Conservation (phyloP, 2,888 invertebrate species). For the Eucera pruinosa region DNA sequence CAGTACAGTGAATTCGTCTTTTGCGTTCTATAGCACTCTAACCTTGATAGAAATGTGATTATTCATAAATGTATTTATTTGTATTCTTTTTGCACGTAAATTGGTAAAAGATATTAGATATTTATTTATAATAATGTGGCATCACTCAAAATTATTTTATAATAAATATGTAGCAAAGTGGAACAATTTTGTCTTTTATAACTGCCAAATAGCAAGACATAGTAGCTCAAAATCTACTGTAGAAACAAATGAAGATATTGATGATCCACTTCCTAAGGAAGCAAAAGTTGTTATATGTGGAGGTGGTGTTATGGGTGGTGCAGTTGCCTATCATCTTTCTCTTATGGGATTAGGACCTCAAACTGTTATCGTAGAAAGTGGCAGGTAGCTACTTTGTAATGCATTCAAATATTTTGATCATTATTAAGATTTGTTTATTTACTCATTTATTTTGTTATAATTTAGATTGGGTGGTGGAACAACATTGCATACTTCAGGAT, state of each 20-base stretch:
- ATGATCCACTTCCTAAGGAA: conserved; percentile 84
- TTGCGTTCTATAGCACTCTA: conserved; percentile 12
- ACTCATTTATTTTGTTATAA: background rate
- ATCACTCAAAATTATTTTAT: conserved; percentile 60
- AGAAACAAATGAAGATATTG: conserved; percentile 44
- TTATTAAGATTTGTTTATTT: background rate
- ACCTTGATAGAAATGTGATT: conserved; percentile 12
- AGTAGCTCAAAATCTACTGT: conserved; percentile 37
- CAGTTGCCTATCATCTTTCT: conserved; percentile 95
- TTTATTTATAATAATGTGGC: conserved; percentile 71
- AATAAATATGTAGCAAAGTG: conserved; percentile 39
- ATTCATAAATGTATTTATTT: conserved; percentile 1
- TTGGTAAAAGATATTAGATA: conserved; percentile 6
- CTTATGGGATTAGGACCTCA: conserved; percentile 92
- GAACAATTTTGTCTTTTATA: conserved; percentile 32
- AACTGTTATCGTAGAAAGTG: conserved; percentile 94
- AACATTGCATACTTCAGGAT: conserved; percentile 92
- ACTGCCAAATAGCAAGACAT: conserved; percentile 39
- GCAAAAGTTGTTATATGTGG: conserved; percentile 94
- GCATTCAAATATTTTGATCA: background rate
- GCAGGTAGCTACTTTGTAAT: conserved; percentile 86
- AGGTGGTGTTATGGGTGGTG: conserved; percentile 96
- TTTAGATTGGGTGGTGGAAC: conserved; percentile 91
- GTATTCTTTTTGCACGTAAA: background rate
- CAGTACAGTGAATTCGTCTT: background rate